These are phyloP conservation scores for Zaprionus kolodkinae DNA, from an alignment of 1,140 invertebrate genomes.

Conservation along the genomic window DNA sequence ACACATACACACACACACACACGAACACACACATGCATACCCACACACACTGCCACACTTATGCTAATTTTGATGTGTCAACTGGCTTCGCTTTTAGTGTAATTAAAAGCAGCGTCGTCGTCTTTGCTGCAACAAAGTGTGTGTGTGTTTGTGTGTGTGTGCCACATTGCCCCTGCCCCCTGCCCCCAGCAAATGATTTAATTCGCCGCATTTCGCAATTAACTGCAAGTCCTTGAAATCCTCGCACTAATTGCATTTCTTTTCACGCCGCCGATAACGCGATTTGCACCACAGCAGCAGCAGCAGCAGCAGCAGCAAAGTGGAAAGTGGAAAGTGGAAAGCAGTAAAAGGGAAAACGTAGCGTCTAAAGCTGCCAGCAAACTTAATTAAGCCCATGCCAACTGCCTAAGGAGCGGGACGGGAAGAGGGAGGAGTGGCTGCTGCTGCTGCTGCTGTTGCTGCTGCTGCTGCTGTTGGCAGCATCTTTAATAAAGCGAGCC, in stretches of 20 bases:
- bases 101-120: slow-evolving; percentile 72
- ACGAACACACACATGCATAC: neutral
- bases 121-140: slow-evolving; percentile 51
- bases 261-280: slow-evolving; percentile 76
- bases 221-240: slow-evolving; percentile 68
- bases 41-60: slow-evolving; percentile 47
- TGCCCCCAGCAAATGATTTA: slow-evolving; percentile 61
- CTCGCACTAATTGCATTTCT: slow-evolving; percentile 75
- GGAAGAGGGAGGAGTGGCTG: too few species aligned
- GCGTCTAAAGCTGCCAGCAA: slow-evolving; percentile 52
- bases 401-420: slow-evolving; percentile 50
- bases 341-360: neutral
- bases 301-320: slow-evolving; percentile 14
- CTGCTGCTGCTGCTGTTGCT: neutral
- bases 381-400: slow-evolving; percentile 77
- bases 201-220: slow-evolving; percentile 78
- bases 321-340: neutral
- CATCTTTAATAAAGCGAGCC: slow-evolving; percentile 75
- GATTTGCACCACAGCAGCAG: slow-evolving; percentile 44
- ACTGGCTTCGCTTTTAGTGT: slow-evolving; percentile 64
- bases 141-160: neutral
- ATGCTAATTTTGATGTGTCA: slow-evolving; percentile 75
- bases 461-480: slow-evolving; percentile 22
- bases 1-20: slow-evolving; percentile 18
- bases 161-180: neutral